Conservation (phyloP, 2,113 vertebrate species). For the Elanoides forficatus region DNA sequence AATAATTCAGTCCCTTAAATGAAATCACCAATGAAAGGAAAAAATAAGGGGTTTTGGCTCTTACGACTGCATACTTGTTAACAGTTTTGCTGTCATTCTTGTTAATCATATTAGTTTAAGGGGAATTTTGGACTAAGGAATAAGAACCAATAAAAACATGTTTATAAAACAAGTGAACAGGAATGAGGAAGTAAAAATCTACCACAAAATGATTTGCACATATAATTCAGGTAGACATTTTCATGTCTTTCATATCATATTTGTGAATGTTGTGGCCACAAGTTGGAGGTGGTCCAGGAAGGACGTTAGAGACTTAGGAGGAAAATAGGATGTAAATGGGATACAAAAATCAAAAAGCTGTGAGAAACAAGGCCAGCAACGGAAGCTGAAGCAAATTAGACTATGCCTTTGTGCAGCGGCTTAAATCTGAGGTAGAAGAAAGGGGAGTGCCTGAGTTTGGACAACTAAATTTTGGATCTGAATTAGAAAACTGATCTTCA, state of each 20-base stretch:
- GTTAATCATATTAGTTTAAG: not conserved
- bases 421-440: not conserved
- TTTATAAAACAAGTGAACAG: not conserved
- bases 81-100: not conserved
- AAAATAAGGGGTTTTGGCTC: accelerated
- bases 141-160: not conserved
- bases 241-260: not conserved
- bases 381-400: not conserved
- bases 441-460: not conserved
- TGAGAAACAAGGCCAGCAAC: not conserved
- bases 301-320: not conserved
- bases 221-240: not conserved
- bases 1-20: not conserved
- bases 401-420: not conserved
- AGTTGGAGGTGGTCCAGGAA: not conserved
- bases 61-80: not conserved
- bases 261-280: not conserved
- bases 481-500: not conserved
- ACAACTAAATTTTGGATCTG: not conserved
- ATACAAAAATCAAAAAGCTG: not conserved
- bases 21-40: not conserved
- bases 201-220: not conserved
- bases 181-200: not conserved
- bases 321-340: not conserved
- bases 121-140: not conserved